A percentile compares a stretch with the other conserved stretches of the same genome.
Evolutionary conservation across 2,797 vertebrate genomes (phyloP).

Genomic region (Tadarida brasiliensis): DNA sequence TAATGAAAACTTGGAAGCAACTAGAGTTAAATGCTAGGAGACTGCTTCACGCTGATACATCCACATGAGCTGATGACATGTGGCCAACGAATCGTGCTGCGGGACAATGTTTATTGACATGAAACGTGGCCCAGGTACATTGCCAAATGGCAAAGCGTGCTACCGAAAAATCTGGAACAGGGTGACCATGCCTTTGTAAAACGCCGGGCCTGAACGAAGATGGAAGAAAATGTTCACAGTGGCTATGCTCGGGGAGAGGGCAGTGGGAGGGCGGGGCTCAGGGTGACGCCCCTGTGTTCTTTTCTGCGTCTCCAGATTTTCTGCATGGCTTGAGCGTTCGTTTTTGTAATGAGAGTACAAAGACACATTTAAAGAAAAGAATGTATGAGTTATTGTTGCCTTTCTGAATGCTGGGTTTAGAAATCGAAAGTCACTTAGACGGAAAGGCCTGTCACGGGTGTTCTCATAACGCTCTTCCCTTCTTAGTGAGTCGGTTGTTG

Average conservation of each 20-base stretch:
- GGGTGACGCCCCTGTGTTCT: neutral
- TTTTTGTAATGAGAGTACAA: neutral
- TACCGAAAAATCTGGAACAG: neutral
- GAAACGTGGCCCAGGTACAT: neutral
- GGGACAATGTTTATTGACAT: accelerated
- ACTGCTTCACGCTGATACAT: neutral
- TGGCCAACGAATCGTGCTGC: neutral
- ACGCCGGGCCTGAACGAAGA: neutral
- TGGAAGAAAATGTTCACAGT: accelerated
- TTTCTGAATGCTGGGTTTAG: neutral
- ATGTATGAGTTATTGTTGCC: neutral
- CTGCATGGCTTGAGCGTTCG: neutral
- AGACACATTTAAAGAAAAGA: neutral
- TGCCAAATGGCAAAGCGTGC: neutral
- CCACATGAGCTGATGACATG: neutral
- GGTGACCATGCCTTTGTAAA: neutral
- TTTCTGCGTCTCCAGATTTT: neutral
- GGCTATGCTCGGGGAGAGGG: too few relatives aligned
- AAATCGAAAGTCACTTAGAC: neutral
- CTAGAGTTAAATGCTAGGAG: neutral
- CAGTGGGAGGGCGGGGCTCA: too few relatives aligned
- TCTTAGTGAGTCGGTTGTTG: neutral
- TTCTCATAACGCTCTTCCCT: neutral
- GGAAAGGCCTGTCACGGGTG: accelerated
- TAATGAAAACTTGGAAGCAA: neutral